Conservation (phyloP, 1,140 invertebrate species). For the Drosophila erecta region DNA sequence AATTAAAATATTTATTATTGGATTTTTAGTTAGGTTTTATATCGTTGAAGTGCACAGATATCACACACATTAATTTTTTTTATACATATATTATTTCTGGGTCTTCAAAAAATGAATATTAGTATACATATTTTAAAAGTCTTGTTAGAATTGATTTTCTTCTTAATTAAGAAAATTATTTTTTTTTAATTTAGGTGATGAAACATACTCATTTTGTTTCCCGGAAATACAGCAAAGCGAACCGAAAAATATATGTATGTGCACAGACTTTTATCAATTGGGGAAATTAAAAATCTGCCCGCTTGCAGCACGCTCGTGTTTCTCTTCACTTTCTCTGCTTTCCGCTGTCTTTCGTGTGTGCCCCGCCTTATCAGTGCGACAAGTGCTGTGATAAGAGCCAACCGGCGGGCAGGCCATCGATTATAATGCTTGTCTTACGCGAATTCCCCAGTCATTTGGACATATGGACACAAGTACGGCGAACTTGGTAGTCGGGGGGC, state of each 20-base stretch:
- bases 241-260: constrained; percentile 26
- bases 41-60: too few relatives aligned
- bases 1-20: background rate
- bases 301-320: constrained; percentile 31
- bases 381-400: constrained; percentile 30
- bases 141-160: too few relatives aligned
- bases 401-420: constrained; percentile 29
- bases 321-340: background rate
- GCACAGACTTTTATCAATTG: constrained; percentile 31
- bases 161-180: too few relatives aligned
- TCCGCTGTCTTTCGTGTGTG: constrained; percentile 4
- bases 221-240: constrained; percentile 29
- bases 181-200: too few relatives aligned
- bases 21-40: too few relatives aligned
- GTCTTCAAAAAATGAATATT: too few relatives aligned
- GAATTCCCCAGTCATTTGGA: constrained; percentile 36
- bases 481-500: constrained; percentile 26
- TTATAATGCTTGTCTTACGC: constrained; percentile 56
- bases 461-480: constrained; percentile 5
- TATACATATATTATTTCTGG: too few relatives aligned
- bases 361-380: background rate
- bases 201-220: background rate
- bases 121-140: too few relatives aligned
- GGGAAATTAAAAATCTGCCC: constrained; percentile 33
- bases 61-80: too few relatives aligned